Evolutionary conservation across 1,140 invertebrate genomes (phyloP).

Genomic region (Drosophila lacteicornis): DNA sequence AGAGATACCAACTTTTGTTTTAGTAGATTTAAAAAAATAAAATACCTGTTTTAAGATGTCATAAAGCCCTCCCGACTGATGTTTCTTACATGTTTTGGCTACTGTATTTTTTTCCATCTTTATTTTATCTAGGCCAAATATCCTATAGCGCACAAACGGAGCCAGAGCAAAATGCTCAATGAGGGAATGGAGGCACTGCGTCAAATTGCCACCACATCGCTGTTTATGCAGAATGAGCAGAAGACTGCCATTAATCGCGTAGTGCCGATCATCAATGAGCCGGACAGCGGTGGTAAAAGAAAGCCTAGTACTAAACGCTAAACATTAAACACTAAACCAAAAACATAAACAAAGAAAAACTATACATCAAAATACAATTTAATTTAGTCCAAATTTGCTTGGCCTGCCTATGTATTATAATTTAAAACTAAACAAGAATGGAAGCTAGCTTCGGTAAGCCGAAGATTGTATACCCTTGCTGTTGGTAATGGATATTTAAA

Average conservation of each 20-base stretch:
- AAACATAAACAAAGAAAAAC: background rate
- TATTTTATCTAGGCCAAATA: conserved; percentile 67
- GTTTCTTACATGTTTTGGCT: background rate
- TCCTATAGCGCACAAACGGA: conserved; percentile 79
- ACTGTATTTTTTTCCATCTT: background rate
- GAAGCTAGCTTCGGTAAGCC: no score
- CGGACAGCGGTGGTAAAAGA: conserved; percentile 57
- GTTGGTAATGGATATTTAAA: no score
- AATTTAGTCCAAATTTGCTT: no score
- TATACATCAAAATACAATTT: no score
- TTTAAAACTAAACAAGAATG: no score
- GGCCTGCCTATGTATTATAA: no score
- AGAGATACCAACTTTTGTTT: background rate
- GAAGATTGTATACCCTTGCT: no score
- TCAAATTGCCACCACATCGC: conserved; percentile 84
- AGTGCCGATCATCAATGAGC: conserved; percentile 83
- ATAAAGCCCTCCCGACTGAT: no score
- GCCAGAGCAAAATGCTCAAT: conserved; percentile 84
- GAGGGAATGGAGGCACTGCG: conserved; percentile 84
- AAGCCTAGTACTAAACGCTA: background rate
- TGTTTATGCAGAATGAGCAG: conserved; percentile 85
- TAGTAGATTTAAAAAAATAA: background rate
- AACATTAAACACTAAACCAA: background rate
- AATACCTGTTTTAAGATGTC: background rate
- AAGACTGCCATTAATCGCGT: conserved; percentile 76